Evolutionary conservation across 2,888 invertebrate species (phyloP).

Genomic region (Cremastobaeus sp.): DNA sequence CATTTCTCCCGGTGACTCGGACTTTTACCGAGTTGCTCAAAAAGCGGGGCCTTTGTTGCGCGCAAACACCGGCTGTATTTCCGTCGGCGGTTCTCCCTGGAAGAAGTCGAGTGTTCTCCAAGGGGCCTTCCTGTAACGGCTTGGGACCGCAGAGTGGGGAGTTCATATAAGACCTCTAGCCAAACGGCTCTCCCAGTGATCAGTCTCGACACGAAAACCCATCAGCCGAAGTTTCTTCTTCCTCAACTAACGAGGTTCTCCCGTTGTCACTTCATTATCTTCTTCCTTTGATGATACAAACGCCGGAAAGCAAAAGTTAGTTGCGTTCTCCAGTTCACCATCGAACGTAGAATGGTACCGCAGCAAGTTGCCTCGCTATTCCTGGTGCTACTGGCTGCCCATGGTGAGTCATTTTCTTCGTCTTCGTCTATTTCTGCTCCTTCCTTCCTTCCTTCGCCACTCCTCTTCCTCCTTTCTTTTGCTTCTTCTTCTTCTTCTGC

Average conservation of each 20-base stretch:
- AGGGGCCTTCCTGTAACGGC: constrained; percentile 72
- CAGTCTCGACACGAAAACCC: constrained; percentile 78
- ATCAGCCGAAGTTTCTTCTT: constrained; percentile 75
- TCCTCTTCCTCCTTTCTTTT: constrained; percentile 19
- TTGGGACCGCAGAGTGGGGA: constrained; percentile 74
- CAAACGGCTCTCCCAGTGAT: constrained; percentile 78
- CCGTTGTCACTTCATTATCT: constrained; percentile 50
- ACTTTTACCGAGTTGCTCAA: constrained; percentile 48
- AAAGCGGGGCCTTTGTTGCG: constrained; percentile 40
- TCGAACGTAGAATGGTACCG: constrained; percentile 69
- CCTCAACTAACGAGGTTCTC: constrained; percentile 56
- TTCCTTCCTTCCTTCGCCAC: constrained; percentile 2
- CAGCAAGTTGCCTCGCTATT: constrained; percentile 69
- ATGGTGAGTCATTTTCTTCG: constrained; percentile 70
- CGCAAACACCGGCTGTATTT: constrained; percentile 45
- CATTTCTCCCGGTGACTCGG: constrained; percentile 29
- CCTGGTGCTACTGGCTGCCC: constrained; percentile 70
- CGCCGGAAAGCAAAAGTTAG: constrained; percentile 59
- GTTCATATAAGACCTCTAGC: constrained; percentile 77
- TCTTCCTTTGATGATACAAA: constrained; percentile 62
- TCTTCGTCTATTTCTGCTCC: constrained; percentile 24
- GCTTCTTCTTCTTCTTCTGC: constrained; percentile 36
- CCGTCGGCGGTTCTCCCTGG: constrained; percentile 62
- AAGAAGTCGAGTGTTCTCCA: constrained; percentile 71
- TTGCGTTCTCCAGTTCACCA: constrained; percentile 62